Evolutionary conservation across 2,797 vertebrate genomes (phyloP).

Genomic region (Molossus molossus): DNA sequence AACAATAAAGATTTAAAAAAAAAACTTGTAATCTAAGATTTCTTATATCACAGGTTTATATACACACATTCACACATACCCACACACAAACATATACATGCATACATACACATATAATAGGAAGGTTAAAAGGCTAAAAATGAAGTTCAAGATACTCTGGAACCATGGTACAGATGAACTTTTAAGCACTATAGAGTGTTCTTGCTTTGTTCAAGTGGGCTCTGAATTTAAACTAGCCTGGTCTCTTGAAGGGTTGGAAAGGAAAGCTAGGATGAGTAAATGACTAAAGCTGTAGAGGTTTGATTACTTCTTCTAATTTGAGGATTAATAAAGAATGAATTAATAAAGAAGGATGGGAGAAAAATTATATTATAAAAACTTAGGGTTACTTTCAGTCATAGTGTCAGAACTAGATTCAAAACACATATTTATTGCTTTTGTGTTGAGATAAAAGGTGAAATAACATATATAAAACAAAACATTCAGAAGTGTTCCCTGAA

Average conservation of each 20-base stretch:
- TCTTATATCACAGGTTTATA: neutral
- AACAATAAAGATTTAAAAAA: too few relatives aligned
- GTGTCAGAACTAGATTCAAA: neutral
- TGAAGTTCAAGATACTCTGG: neutral
- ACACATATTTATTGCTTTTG: neutral
- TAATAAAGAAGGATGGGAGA: neutral
- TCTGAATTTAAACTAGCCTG: neutral
- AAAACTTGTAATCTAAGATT: neutral
- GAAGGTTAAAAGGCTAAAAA: neutral
- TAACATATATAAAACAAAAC: neutral
- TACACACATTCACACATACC: neutral
- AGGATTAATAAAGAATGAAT: neutral
- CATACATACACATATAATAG: neutral
- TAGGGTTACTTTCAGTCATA: neutral
- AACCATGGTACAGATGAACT: neutral
- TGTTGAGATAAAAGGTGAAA: neutral
- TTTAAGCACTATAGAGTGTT: neutral
- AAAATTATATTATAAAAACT: neutral
- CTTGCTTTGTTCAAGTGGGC: neutral
- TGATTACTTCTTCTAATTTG: neutral
- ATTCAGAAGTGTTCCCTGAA: neutral
- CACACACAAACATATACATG: neutral
- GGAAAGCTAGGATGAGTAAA: neutral
- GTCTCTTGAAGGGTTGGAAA: constrained; percentile 4
- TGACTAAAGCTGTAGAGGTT: neutral